phyloP scores from a whole-genome alignment of 2,797 vertebrate genomes.

The Poeciliopsis turneri region DNA sequence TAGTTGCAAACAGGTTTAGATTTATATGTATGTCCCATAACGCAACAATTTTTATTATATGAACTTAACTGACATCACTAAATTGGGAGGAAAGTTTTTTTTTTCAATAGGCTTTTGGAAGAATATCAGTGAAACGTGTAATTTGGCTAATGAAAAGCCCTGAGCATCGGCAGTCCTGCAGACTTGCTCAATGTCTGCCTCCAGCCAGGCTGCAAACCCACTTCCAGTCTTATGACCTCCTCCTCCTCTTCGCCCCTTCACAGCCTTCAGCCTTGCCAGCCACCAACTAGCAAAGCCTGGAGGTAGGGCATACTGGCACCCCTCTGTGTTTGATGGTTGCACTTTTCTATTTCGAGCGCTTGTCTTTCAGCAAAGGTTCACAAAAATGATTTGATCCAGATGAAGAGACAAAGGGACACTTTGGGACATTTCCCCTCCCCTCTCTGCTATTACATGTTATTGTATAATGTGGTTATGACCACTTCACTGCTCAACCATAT shows the following conservation, averaged over 20 bases:
- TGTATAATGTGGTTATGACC: conserved; percentile 48
- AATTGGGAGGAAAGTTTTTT: not conserved
- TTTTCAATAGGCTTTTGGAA: not conserved
- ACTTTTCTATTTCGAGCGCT: conserved; percentile 60
- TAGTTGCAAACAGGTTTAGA: not conserved
- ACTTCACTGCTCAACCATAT: conserved; percentile 36
- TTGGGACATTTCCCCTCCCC: conserved; percentile 23
- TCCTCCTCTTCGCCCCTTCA: conserved; percentile 11
- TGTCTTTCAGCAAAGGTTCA: conserved; percentile 58
- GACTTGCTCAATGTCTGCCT: conserved; percentile 40
- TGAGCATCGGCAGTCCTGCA: conserved; percentile 53
- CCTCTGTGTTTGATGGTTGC: conserved; percentile 32
- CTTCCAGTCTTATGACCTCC: conserved; percentile 31
- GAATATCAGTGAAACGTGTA: conserved; percentile 31
- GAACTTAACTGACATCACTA: not conserved
- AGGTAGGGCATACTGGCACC: conserved; percentile 66
- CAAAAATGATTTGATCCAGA: conserved; percentile 57
- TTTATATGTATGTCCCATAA: not conserved
- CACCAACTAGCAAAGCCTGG: conserved; percentile 57
- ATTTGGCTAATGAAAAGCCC: conserved; percentile 46
- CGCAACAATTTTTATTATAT: not conserved
- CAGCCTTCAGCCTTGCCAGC: conserved; percentile 40
- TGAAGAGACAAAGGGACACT: conserved; percentile 38
- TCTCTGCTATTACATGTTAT: conserved; percentile 21
- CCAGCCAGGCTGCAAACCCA: conserved; percentile 24